Evolutionary conservation across 35 echinoderm and acorn worm genomes (phyloP).

Genomic region (Lytechinus variegatus): DNA sequence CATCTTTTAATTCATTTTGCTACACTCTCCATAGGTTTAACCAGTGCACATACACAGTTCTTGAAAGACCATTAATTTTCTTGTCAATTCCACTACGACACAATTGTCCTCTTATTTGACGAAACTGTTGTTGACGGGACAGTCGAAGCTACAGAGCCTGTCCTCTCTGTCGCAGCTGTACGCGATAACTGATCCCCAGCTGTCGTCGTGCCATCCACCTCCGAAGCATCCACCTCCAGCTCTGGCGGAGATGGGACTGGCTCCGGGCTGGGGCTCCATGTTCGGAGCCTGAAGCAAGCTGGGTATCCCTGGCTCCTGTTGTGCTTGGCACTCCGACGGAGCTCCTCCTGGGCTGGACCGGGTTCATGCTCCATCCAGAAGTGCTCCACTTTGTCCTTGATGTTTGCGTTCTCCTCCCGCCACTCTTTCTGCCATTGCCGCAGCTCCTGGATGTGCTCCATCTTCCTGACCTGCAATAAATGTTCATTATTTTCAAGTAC

Average conservation of each 20-base stretch:
- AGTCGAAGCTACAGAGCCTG: background rate
- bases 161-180: background rate
- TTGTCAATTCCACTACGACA: background rate
- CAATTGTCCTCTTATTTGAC: slow-evolving; percentile 3
- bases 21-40: background rate
- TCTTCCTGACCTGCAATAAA: slow-evolving; percentile 72
- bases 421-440: slow-evolving; percentile 92
- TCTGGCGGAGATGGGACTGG: background rate
- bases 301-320: slow-evolving; percentile 77
- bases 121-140: background rate
- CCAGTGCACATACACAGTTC: background rate
- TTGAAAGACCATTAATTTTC: background rate
- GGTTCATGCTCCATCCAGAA: slow-evolving; percentile 98
- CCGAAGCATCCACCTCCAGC: slow-evolving; percentile 19
- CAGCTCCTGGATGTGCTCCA: slow-evolving; percentile 85
- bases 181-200: background rate
- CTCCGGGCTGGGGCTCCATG: slow-evolving; percentile 85
- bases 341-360: slow-evolving; percentile 69
- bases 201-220: background rate
- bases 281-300: slow-evolving; percentile 70
- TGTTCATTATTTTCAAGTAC: too few relatives aligned
- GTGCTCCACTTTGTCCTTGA: slow-evolving; percentile 90
- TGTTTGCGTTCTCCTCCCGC: slow-evolving; percentile 94
- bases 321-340: slow-evolving; percentile 63
- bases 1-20: too few relatives aligned